phyloP scores from a whole-genome alignment of 2,888 invertebrate species.

The Lomographa bimaculata region DNA sequence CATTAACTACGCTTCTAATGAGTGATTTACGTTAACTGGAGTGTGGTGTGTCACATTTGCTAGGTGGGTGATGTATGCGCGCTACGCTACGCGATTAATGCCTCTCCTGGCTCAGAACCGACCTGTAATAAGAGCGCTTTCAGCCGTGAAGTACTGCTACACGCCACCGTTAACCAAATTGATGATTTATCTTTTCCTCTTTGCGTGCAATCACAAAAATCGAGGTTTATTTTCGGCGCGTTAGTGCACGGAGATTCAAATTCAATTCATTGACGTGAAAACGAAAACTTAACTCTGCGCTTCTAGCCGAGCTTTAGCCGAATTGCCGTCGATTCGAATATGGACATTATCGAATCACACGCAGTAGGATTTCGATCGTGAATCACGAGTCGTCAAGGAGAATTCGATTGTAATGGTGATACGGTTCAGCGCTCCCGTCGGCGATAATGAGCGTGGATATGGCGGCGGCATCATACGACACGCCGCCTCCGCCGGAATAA shows the following conservation, averaged over 20 bases:
- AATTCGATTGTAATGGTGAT: slow-evolving; percentile 67
- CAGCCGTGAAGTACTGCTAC: slow-evolving; percentile 55
- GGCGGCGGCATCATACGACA: slow-evolving; percentile 57
- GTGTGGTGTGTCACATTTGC: slow-evolving; percentile 58
- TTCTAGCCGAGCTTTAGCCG: slow-evolving; percentile 12
- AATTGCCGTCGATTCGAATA: slow-evolving; percentile 23
- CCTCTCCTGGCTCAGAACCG: slow-evolving; percentile 46
- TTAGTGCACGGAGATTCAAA: slow-evolving; percentile 6
- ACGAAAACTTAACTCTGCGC: slow-evolving; percentile 4
- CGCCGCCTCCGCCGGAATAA: slow-evolving; percentile 47
- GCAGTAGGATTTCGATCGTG: slow-evolving; percentile 60
- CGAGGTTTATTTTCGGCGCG: slow-evolving; percentile 19
- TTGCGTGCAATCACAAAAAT: slow-evolving; percentile 25
- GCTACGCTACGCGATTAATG: slow-evolving; percentile 50
- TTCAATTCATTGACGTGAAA: slow-evolving; percentile 10
- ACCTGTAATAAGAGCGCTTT: slow-evolving; percentile 59
- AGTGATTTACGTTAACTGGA: slow-evolving; percentile 70
- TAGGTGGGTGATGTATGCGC: slow-evolving; percentile 53
- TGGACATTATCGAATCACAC: slow-evolving; percentile 49
- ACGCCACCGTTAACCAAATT: slow-evolving; percentile 53
- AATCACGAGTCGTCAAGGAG: slow-evolving; percentile 70
- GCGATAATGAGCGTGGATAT: slow-evolving; percentile 65
- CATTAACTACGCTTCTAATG: slow-evolving; percentile 67
- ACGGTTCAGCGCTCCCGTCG: slow-evolving; percentile 60
- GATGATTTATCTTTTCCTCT: slow-evolving; percentile 48